Evolutionary conservation across 2,797 vertebrate species (phyloP).

Genomic region (Esox masquinongy): DNA sequence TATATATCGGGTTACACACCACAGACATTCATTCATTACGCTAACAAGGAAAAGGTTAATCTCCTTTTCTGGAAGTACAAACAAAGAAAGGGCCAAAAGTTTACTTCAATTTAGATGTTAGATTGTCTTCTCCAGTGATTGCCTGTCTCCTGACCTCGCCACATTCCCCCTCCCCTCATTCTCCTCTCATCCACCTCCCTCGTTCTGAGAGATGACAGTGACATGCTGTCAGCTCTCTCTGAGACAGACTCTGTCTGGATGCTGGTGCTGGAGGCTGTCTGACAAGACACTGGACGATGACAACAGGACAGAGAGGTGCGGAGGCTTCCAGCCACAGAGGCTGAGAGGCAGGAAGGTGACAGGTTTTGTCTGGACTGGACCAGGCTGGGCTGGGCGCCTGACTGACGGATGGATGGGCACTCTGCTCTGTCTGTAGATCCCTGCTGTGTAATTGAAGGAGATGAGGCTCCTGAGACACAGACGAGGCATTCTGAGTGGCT

Average conservation of each 20-base stretch:
- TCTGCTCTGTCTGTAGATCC: slow-evolving; percentile 51
- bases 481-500: slow-evolving; percentile 47
- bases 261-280: background rate
- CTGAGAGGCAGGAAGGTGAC: slow-evolving; percentile 37
- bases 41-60: background rate
- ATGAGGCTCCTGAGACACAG: slow-evolving; percentile 42
- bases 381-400: slow-evolving; percentile 30
- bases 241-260: background rate
- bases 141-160: background rate
- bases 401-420: slow-evolving; percentile 59
- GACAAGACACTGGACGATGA: background rate
- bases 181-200: background rate
- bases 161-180: background rate
- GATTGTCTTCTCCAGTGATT: background rate
- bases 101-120: background rate
- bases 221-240: background rate
- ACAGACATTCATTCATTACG: background rate
- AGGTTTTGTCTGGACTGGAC: slow-evolving; percentile 53
- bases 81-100: background rate
- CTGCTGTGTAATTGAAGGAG: slow-evolving; percentile 58
- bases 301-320: slow-evolving; percentile 28
- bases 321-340: background rate
- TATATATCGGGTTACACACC: background rate
- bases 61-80: background rate
- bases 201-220: background rate